Conservation (phyloP, 2,888 invertebrate species). For the Drosophila gaucha region DNA sequence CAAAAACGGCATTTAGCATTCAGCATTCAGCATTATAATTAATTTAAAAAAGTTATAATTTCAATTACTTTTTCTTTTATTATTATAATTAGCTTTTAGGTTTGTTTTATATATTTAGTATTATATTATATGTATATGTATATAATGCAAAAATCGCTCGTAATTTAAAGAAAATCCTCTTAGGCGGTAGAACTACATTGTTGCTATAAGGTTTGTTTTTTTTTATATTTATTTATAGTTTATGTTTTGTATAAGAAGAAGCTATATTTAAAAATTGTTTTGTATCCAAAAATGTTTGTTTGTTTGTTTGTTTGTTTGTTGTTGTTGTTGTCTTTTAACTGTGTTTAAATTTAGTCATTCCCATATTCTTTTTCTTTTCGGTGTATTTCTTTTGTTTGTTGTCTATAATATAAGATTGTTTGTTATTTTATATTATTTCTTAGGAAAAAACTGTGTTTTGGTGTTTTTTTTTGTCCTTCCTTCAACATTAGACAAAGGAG, state of each 20-base stretch:
- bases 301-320: no score
- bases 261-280: slow-evolving; percentile 47
- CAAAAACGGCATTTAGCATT: slow-evolving; percentile 37
- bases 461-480: slow-evolving; percentile 41
- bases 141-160: slow-evolving; percentile 59
- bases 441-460: slow-evolving; percentile 47
- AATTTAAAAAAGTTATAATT: slow-evolving; percentile 18
- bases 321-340: slow-evolving; percentile 13
- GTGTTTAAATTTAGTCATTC: slow-evolving; percentile 14
- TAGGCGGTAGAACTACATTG: slow-evolving; percentile 55
- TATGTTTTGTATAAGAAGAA: slow-evolving; percentile 44
- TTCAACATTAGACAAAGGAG: slow-evolving; percentile 19
- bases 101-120: slow-evolving; percentile 28
- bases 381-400: slow-evolving; percentile 6
- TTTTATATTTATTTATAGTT: slow-evolving; percentile 5
- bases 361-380: slow-evolving; percentile 2
- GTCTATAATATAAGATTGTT: no score
- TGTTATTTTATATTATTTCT: slow-evolving; percentile 6
- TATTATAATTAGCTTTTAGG: slow-evolving; percentile 19
- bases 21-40: slow-evolving; percentile 31
- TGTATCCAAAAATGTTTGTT: slow-evolving; percentile 42
- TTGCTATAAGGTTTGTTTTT: slow-evolving; percentile 20
- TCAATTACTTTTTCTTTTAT: neutral
- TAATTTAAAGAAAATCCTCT: slow-evolving; percentile 45
- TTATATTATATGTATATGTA: slow-evolving; percentile 14